phyloP scores from a whole-genome alignment of 2,888 invertebrate species.

The Idaea dimidiata region DNA sequence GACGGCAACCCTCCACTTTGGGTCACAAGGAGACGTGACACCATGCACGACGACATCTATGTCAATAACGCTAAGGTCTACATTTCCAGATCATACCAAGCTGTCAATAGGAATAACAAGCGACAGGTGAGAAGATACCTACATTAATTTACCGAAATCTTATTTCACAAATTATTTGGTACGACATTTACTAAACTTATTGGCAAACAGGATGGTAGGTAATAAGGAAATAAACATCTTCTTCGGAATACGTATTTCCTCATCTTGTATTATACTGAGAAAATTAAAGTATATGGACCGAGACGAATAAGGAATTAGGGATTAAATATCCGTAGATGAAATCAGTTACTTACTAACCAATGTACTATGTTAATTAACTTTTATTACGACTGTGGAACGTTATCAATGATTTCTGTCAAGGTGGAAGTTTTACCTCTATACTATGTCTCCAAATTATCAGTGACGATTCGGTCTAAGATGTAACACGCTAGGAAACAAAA shows the following conservation, averaged over 20 bases:
- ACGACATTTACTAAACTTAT: neutral
- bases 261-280: neutral
- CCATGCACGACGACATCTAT: conserved; percentile 87
- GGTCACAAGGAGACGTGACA: conserved; percentile 85
- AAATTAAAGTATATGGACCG: neutral
- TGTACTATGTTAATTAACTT: too few species aligned
- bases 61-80: conserved; percentile 93
- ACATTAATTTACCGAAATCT: neutral
- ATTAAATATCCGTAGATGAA: too few species aligned
- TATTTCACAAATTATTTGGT: neutral
- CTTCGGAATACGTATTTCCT: neutral
- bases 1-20: conserved; percentile 93
- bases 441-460: too few species aligned
- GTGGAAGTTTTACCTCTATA: too few species aligned
- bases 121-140: conserved; percentile 54
- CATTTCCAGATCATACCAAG: conserved; percentile 84
- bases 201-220: conserved; percentile 12
- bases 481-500: too few species aligned
- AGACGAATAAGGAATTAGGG: too few species aligned
- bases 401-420: too few species aligned
- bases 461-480: too few species aligned
- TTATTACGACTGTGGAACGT: too few species aligned
- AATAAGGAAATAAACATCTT: neutral
- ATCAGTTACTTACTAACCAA: too few species aligned
- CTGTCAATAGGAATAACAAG: conserved; percentile 75